Evolutionary conservation across 2,888 invertebrate genomes (phyloP), one percentile per base, ranked within the genome.

Genomic region (Leucania comma): DNA sequence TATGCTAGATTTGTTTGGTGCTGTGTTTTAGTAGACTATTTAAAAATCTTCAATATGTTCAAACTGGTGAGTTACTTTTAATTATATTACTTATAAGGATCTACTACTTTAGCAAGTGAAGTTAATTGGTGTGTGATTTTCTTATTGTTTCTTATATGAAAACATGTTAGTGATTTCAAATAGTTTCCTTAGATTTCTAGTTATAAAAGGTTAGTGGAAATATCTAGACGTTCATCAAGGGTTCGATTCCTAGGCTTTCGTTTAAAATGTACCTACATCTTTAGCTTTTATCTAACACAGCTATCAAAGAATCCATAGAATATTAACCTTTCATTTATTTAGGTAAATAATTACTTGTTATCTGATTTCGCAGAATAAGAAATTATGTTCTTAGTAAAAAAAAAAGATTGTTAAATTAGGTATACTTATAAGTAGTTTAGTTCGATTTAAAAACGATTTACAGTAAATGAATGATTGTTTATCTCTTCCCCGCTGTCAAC

Each of bases 41-140:
- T 65, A 58, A 56, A 64, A 72, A 62, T 71, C 46, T 65, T 75
- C 88, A 90, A 82, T 75, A 95, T 95, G 95, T 90, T 88, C 68
- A 95, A 95, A 88, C 82, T 94, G 93, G 95, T 95, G 85, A 94
- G 95, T 85, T 48, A n/a, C 8, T 50, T 46, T 62, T 22, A 57
- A 48, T n/a, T 48, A 4, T 48, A 48, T 8, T n/a, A 17, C 0
- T 17, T 38, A 42, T 42, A 46, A 17, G 17, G 4, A 4, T 42
- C 5, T 46, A 17, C 38, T 12, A 56, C 12, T 17, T 20, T 17
- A 54, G 14, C 20, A 59, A 17, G 24, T 24, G 38, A n/a, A 12
- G 0, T 17, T 51, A 32, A n/a, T 24, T 60, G 4, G 42, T 26
- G 51, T 22, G n/a, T 8, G 1, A 10, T 32, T 48, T 48, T 5